Evolutionary conservation across 2,797 vertebrate genomes (phyloP).

Genomic region (Meriones psammophilus): DNA sequence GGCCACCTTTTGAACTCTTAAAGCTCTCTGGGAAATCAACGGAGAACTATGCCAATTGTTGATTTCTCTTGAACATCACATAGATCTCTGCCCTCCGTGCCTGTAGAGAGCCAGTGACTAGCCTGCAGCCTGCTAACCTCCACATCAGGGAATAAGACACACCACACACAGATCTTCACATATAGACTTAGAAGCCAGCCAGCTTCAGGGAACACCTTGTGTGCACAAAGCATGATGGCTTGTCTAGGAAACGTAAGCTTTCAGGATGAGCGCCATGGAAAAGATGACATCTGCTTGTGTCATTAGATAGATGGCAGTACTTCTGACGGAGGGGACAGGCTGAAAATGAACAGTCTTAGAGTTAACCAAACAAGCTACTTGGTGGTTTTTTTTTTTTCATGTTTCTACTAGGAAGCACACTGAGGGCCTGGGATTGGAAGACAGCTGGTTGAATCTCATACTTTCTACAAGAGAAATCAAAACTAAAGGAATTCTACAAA

Average conservation of each 20-base stretch:
- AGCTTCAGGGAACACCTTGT: background rate
- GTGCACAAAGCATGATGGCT: background rate
- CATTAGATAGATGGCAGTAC: background rate
- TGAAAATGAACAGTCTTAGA: background rate
- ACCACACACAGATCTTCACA: background rate
- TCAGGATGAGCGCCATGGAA: background rate
- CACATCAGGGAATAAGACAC: background rate
- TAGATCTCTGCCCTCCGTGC: background rate
- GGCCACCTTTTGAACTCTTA: conserved; percentile 35
- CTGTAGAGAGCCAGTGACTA: accelerated
- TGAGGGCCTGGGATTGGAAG: background rate
- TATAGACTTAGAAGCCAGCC: background rate
- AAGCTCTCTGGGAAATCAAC: conserved; percentile 55
- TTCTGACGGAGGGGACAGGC: background rate
- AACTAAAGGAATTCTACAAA: background rate
- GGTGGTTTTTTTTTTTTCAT: background rate
- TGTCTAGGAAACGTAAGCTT: conserved; percentile 26
- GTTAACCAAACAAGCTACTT: background rate
- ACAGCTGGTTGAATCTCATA: background rate
- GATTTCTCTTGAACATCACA: background rate
- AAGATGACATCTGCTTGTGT: background rate
- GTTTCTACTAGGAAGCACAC: background rate
- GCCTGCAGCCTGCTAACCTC: background rate
- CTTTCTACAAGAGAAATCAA: background rate
- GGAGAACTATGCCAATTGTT: conserved; percentile 29